Percentiles rank a stretch among this genome's conserved stretches.
Evolutionary conservation across 2,113 vertebrate genomes (phyloP).

Genomic region (Falco punctatus): DNA sequence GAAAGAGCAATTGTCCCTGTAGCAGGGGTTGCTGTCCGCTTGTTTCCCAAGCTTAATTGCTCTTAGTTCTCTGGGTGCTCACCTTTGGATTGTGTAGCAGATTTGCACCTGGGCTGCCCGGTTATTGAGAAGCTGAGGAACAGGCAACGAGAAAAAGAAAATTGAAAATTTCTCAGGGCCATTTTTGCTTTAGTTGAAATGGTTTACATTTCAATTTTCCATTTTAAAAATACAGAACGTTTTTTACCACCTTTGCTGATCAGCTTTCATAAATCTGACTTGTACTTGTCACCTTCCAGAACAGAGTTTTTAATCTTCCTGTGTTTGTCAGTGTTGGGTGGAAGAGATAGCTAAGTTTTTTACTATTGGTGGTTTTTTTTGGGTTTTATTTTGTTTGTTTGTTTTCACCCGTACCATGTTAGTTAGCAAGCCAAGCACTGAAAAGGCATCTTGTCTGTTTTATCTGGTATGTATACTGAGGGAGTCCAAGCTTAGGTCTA

Average conservation of each 20-base stretch:
- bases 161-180: not conserved
- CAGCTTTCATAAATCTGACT: not conserved
- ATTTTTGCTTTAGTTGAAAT: not conserved
- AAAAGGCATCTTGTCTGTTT: not conserved
- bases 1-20: not conserved
- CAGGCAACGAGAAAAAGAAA: not conserved
- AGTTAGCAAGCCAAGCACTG: not conserved
- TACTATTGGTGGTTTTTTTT: not conserved
- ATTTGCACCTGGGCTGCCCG: not conserved
- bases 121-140: not conserved
- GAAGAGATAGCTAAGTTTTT: not conserved
- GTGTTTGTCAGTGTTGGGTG: not conserved
- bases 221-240: not conserved
- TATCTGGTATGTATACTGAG: not conserved
- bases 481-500: not conserved
- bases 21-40: not conserved
- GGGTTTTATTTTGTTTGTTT: not conserved
- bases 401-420: not conserved
- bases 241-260: not conserved
- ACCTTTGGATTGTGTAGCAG: not conserved
- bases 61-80: not conserved
- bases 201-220: not conserved
- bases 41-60: not conserved
- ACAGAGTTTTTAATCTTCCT: not conserved
- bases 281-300: not conserved